A percentile compares a stretch with the other conserved stretches of the same genome.
Evolutionary conservation across 2,113 vertebrate species (phyloP).

Genomic region (Oreamnos americanus): DNA sequence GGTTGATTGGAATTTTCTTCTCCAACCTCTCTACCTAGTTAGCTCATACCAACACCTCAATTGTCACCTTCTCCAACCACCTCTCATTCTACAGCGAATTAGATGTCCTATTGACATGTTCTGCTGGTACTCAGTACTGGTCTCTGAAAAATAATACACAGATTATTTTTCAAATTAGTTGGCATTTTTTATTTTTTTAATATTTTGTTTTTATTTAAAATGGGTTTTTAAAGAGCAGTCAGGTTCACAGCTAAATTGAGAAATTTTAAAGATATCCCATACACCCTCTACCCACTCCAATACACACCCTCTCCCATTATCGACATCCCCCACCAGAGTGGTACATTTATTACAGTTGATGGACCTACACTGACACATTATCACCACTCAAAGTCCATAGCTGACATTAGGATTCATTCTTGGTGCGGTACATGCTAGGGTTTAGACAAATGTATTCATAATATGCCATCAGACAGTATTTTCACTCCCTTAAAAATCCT

Average conservation of each 20-base stretch:
- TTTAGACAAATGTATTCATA: background rate
- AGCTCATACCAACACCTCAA: background rate
- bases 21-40: background rate
- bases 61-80: background rate
- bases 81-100: background rate
- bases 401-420: background rate
- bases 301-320: background rate
- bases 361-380: background rate
- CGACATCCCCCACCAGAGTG: background rate
- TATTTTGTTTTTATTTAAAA: background rate
- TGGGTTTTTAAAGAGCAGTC: background rate
- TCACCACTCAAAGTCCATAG: background rate
- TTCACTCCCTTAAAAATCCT: background rate
- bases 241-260: background rate
- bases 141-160: background rate
- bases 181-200: accelerated
- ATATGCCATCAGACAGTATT: background rate
- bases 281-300: background rate
- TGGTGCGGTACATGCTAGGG: background rate
- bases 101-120: background rate
- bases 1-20: background rate
- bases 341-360: background rate
- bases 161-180: background rate
- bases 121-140: background rate
- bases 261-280: background rate